Conservation (phyloP, 2,797 vertebrate species). For the Trematomus bernacchii region DNA sequence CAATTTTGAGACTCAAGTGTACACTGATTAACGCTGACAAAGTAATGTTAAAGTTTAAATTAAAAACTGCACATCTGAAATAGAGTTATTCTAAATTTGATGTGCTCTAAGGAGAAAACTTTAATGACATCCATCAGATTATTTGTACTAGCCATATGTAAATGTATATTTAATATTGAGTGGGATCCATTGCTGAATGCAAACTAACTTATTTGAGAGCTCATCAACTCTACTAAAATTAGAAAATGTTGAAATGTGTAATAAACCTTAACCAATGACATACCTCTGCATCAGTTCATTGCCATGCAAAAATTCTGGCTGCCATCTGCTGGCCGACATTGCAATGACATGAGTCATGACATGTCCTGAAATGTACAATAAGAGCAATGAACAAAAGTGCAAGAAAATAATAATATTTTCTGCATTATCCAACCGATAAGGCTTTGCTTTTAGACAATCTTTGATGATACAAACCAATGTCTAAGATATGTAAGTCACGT, state of each 20-base stretch:
- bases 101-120: neutral
- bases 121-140: neutral
- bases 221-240: neutral
- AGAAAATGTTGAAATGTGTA: neutral
- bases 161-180: neutral
- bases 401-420: neutral
- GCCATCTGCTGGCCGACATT: constrained; percentile 68
- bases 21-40: neutral
- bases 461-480: neutral
- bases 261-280: neutral
- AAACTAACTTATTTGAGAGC: neutral
- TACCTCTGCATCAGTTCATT: neutral
- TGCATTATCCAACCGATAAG: neutral
- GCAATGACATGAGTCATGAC: neutral
- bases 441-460: neutral
- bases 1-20: neutral
- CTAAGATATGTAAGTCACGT: too few relatives aligned
- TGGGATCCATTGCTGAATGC: neutral
- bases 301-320: constrained; percentile 31
- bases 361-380: neutral
- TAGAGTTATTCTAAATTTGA: neutral
- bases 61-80: neutral
- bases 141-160: neutral
- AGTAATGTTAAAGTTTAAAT: neutral
- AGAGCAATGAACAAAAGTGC: neutral